phyloP scores from a whole-genome alignment of 35 echinoderm and acorn worm species.

The Lytechinus variegatus region DNA sequence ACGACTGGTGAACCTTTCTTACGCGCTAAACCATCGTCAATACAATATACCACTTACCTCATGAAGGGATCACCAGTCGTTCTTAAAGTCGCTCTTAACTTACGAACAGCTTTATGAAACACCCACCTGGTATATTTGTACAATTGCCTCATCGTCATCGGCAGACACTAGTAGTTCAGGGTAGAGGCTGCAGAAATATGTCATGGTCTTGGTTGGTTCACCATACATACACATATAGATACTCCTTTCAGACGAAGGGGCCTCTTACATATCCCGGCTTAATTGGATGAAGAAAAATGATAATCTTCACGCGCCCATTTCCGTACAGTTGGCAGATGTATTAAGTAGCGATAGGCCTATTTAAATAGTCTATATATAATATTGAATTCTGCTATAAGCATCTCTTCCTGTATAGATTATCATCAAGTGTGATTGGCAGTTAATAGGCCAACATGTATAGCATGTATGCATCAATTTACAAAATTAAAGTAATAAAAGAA shows the following conservation, averaged over 20 bases:
- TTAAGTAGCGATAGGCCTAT: background rate
- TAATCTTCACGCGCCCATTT: constrained; percentile 9
- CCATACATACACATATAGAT: background rate
- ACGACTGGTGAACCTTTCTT: too few relatives aligned
- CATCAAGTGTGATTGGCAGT: background rate
- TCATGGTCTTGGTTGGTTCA: background rate
- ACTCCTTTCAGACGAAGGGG: background rate
- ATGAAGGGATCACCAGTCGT: too few relatives aligned
- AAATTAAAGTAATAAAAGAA: too few relatives aligned
- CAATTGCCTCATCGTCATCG: background rate
- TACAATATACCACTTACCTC: too few relatives aligned
- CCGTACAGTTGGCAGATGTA: background rate
- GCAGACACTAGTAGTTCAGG: background rate
- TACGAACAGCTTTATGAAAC: too few relatives aligned
- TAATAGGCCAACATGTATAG: background rate
- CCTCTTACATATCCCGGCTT: background rate
- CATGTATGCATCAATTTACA: background rate
- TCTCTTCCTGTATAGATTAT: background rate
- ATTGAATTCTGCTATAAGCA: background rate
- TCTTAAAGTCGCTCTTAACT: too few relatives aligned
- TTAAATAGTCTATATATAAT: background rate
- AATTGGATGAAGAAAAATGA: background rate
- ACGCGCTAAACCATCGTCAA: too few relatives aligned
- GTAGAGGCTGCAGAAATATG: background rate
- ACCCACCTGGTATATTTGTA: background rate